These are phyloP conservation scores for Periophthalmodon schlosseri DNA, from an alignment of 2,113 vertebrate genomes.

Conservation along the genomic window DNA sequence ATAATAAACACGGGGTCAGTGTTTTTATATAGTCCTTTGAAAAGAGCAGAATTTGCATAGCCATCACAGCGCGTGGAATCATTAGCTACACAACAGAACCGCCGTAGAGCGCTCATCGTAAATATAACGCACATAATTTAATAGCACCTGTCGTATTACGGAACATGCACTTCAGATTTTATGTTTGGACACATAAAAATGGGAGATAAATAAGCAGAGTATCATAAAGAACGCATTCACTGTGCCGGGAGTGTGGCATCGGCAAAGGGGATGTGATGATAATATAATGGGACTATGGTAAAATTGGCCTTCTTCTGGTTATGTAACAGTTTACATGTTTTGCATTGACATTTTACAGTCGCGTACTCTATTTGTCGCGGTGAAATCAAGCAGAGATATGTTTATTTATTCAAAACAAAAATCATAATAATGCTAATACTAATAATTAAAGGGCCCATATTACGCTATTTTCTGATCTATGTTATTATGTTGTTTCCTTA, in stretches of 20 bases:
- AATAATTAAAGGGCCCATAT: no score
- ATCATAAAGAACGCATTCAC: background rate
- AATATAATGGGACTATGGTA: background rate
- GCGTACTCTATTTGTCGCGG: no score
- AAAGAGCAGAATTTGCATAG: conserved; percentile 14
- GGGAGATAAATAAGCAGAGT: conserved; percentile 5
- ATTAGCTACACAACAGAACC: background rate
- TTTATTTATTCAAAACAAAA: no score
- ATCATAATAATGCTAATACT: no score
- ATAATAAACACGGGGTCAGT: conserved; percentile 1
- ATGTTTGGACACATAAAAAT: conserved; percentile 10
- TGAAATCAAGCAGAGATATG: no score
- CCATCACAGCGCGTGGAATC: background rate
- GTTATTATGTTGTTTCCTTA: no score
- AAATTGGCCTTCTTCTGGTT: background rate
- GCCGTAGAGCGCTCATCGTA: background rate
- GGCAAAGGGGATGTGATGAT: background rate
- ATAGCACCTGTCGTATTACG: background rate
- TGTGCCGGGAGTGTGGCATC: background rate
- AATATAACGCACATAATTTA: conserved; percentile 14
- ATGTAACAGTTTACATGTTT: background rate
- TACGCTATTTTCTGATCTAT: no score
- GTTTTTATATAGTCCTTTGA: background rate
- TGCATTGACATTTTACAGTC: background rate
- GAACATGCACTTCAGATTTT: conserved; percentile 9